Base-by-base conservation (phyloP, 1,140 invertebrate species). In the Aphidius ervi region DNA sequence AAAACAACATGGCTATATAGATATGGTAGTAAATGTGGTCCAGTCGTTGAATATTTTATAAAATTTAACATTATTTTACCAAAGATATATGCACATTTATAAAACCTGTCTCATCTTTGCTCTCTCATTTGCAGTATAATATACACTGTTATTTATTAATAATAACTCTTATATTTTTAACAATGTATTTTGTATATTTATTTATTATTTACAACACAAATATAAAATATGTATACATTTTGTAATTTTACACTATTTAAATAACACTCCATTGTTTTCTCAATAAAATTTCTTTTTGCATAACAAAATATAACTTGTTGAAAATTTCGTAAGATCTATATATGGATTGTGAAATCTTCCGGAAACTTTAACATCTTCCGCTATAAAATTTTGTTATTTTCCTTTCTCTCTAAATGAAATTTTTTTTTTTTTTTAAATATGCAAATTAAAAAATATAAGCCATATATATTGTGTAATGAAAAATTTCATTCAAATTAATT, bases 1-100 rank as follows among this genome's bases (percentile, higher is more conserved):
- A 60, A 56, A 42, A 55, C 46, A 56, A 58, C 57, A 54, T 50
- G 56, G 23, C 45, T 50, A 58, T 49, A 59, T 40, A 39, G 40
- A 45, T 40, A 39, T 58, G 39, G 56, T 47, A 49, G 46, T 46
- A 39, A 16, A 20, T 48, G 46, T n/a, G 54, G 23, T 46, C 16
- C 43, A 23, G 9, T 37, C 56, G 56, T 46, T 45, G 45, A 45
- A 58, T 58, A 58, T 58, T 58, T 49, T 58, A 58, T 58, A 45
- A 23, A 58, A 58, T 58, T 45, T 20, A 45, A 49, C 56, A 45
- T 58, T 45, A 45, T 45, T 49, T 58, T 58, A 47, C 56, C 31
- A 54, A 54, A 54, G 16, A 39, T 52, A 52, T 54, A 54, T 54
- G 37, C 10, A n/a, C 41, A 54, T 5, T 2, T 54, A 54, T 54